These are phyloP conservation scores for Gerris buenoi DNA, from an alignment of 1,140 invertebrate species.

Conservation along the genomic window DNA sequence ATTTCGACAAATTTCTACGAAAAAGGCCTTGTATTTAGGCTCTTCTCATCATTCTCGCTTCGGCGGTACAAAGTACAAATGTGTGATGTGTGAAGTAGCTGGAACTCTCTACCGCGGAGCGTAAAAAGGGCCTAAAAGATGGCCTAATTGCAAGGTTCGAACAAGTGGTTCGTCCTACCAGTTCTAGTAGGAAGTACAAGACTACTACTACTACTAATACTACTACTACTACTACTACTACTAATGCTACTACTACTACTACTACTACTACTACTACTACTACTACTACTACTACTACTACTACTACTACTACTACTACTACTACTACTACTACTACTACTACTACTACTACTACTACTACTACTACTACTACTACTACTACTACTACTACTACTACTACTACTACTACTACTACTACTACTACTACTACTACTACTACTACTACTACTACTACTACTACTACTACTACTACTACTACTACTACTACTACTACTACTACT, in stretches of 20 bases:
- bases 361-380: conserved; percentile 4
- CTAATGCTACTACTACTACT: conserved; percentile 6
- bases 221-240: no score
- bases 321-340: conserved; percentile 8
- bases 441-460: conserved; percentile 4
- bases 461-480: conserved; percentile 3
- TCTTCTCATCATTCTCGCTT: no score
- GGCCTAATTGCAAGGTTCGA: no score
- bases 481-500: neutral
- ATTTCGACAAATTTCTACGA: no score
- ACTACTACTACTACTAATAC: no score
- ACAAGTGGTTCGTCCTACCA: no score
- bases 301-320: conserved; percentile 9
- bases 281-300: conserved; percentile 7
- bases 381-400: conserved; percentile 5
- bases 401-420: conserved; percentile 7
- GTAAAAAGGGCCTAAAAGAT: no score
- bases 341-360: conserved; percentile 4
- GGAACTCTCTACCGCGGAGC: no score
- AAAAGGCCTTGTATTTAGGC: no score
- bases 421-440: neutral
- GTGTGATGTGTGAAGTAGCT: no score
- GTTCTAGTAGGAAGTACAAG: no score
- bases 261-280: conserved; percentile 1
- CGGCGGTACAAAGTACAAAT: no score